Conservation (phyloP, 1,140 invertebrate genomes). For the Hyles euphorbiae region DNA sequence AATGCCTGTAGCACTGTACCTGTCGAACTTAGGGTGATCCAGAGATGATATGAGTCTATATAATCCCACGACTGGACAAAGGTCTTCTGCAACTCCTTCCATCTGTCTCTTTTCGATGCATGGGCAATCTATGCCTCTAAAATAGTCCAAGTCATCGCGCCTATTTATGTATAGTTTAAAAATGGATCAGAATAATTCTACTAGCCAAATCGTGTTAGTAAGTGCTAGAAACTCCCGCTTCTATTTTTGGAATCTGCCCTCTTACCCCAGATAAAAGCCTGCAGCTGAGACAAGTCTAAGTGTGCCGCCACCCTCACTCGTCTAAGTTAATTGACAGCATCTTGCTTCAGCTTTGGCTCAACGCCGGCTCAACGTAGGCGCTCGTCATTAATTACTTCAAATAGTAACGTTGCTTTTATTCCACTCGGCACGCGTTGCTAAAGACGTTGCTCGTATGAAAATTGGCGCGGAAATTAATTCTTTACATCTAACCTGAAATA, state of each 20-base stretch:
- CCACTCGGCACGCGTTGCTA: conserved; percentile 9
- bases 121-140: no score
- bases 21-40: no score
- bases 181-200: no score
- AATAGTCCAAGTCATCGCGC: no score
- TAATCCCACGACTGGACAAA: no score
- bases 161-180: no score
- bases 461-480: conserved; percentile 27
- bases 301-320: conserved; percentile 5
- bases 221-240: not conserved
- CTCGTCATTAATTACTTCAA: conserved; percentile 46
- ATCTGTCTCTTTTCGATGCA: no score
- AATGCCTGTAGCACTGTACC: no score
- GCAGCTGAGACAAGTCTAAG: not conserved
- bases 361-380: conserved; percentile 9
- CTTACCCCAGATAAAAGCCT: not conserved
- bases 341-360: conserved; percentile 14
- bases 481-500: conserved; percentile 26
- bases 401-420: conserved; percentile 36
- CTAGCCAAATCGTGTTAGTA: no score
- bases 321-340: conserved; percentile 40
- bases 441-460: conserved; percentile 22
- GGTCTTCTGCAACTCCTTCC: no score
- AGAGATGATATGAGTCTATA: no score
- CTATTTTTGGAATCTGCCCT: not conserved